A percentile compares a stretch with the other conserved stretches of the same genome.
Conservation (phyloP, 2,797 vertebrate species). For the Nyctibius grandis region DNA sequence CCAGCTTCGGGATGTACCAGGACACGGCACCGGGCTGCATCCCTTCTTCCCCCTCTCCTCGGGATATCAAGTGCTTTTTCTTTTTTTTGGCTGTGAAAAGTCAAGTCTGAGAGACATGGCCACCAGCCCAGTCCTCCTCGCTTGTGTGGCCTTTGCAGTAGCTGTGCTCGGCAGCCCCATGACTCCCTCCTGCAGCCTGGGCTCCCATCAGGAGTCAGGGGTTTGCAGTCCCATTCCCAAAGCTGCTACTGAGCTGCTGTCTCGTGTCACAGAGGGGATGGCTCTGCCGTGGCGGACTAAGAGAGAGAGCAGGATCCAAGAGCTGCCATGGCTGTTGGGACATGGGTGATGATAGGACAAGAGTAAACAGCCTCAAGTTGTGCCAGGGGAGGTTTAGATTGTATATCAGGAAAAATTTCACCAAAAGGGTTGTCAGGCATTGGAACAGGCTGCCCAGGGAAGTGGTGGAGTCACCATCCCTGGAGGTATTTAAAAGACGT, state of each 20-base stretch:
- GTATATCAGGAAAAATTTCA: not conserved
- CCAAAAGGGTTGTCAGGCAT: fast-evolving
- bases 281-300: fast-evolving
- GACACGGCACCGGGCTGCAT: not conserved
- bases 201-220: not conserved
- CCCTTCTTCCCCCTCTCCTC: not conserved
- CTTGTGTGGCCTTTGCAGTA: not conserved
- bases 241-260: not conserved
- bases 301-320: not conserved
- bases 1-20: not conserved
- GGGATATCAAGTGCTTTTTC: not conserved
- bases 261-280: not conserved
- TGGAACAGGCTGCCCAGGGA: not conserved
- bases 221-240: not conserved
- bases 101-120: not conserved
- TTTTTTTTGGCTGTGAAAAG: not conserved
- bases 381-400: not conserved
- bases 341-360: not conserved
- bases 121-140: not conserved
- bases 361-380: not conserved
- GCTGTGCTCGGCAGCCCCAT: not conserved
- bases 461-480: not conserved
- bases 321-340: not conserved
- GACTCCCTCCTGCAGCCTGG: not conserved
- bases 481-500: fast-evolving